phyloP scores from a whole-genome alignment of 2,888 invertebrate species.

The Sepiola atlantica region DNA sequence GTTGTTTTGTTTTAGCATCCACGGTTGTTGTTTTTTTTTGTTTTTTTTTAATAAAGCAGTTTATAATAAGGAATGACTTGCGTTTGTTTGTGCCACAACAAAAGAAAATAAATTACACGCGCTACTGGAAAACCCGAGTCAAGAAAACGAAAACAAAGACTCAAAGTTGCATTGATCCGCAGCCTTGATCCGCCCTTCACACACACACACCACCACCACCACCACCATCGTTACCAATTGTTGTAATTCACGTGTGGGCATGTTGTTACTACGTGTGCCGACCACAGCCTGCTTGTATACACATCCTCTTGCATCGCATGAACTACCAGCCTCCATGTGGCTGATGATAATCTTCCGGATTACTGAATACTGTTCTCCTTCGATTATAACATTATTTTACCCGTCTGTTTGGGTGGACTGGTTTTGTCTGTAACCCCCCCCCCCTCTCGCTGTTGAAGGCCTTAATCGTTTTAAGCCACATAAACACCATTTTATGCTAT shows the following conservation, averaged over 20 bases:
- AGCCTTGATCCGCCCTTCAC: background rate
- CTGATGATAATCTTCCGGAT: background rate
- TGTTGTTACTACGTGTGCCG: background rate
- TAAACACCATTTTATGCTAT: background rate
- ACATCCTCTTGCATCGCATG: background rate
- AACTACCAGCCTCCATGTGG: background rate
- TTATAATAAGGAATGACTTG: no score
- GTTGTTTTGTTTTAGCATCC: no score
- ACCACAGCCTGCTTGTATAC: background rate
- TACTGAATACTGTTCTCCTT: background rate
- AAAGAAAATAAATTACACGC: no score
- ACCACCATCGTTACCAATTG: background rate
- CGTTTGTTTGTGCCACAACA: no score
- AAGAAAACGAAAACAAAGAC: no score
- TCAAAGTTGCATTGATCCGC: background rate
- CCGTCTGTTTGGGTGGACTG: background rate
- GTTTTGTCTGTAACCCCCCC: background rate
- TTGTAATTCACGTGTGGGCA: background rate
- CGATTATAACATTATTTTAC: background rate
- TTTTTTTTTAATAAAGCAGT: no score
- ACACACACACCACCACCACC: no score
- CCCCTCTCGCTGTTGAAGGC: background rate
- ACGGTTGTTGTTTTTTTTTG: no score
- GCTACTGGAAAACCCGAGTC: no score
- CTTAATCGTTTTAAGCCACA: background rate